Percentiles rank a stretch among this genome's conserved stretches.
Evolutionary conservation across 2,888 invertebrate species (phyloP).

Genomic region (Synergus gifuensis): DNA sequence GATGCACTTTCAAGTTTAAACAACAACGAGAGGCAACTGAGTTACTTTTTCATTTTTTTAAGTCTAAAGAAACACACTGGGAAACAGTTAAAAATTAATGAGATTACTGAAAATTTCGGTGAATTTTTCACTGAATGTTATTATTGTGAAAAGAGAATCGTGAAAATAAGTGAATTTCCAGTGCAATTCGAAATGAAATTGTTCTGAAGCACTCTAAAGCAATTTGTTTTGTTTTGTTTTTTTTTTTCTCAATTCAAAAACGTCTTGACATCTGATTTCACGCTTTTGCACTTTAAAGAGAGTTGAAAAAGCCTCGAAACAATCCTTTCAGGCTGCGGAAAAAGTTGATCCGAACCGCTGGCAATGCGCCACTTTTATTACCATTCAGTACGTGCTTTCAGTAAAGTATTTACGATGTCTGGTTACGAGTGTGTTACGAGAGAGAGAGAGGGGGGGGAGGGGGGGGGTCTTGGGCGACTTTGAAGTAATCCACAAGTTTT

Average conservation of each 20-base stretch:
- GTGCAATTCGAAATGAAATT: background rate
- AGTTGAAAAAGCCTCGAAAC: constrained; percentile 8
- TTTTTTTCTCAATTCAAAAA: background rate
- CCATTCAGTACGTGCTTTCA: constrained; percentile 14
- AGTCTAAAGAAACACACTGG: too few species aligned
- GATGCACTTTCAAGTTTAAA: background rate
- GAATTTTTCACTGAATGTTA: too few species aligned
- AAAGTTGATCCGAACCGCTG: constrained; percentile 4
- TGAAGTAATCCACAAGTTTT: constrained; percentile 34
- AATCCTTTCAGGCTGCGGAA: constrained; percentile 18
- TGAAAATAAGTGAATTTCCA: too few species aligned
- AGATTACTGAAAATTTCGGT: too few species aligned
- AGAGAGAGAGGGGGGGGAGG: background rate
- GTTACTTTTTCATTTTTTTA: too few species aligned
- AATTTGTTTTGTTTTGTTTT: background rate
- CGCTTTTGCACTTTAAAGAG: constrained; percentile 2
- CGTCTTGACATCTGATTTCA: background rate
- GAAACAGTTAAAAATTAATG: too few species aligned
- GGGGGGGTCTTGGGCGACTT: constrained; percentile 35
- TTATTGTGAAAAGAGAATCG: too few species aligned
- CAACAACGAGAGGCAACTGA: background rate
- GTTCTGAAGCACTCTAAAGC: background rate
- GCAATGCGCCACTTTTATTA: constrained; percentile 31
- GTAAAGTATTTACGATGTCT: constrained; percentile 24
- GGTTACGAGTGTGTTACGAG: background rate